Evolutionary conservation across 2,797 vertebrate species (phyloP), one percentile per base, ranked within the genome.

Genomic region (Phoebastria nigripes): DNA sequence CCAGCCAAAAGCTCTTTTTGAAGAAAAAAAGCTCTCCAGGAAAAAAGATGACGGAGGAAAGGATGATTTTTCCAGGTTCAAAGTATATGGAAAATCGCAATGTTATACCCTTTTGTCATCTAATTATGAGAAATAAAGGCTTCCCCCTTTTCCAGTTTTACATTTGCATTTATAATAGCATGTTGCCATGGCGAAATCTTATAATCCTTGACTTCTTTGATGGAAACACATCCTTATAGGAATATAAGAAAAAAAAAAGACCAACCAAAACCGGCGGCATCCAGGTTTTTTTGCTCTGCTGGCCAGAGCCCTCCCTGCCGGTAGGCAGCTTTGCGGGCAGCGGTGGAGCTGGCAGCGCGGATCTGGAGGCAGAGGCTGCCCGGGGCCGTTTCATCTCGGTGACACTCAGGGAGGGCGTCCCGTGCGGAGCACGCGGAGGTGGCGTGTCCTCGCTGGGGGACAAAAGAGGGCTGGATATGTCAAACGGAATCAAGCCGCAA

Each of bases 101-200:
- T 37, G 22, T 83, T 91, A 44, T 29, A 59, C 39, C 41, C 72
- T 80, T 96, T 88, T 93, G 86, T 88, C 70, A 72, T 44, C 67
- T 93, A 94, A 89, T 95, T 69, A 92, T 67, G 82, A 90, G 88
- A 85, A 91, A 85, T 91, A 83, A 93, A 94, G 81, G 59, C 83
- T 69, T 81, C 58, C 70, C 52, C 73, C 61, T 82, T 89, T 67
- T 24, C 67, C 84, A 74, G n/a, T 14, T 82, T 12, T 4, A 49
- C 56, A 94, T 96, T 93, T 96, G 95, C 96, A 97, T 97, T 95
- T 85, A 66, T 95, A 96, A 95, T 89, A 49, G 65, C 41, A 35
- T 37, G 96, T 97, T 97, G 93, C 96, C 96, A 95, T 96, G 94
- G 96, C 15, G 3, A 96, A 96, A 83, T 63, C 87, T 92, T 96